Conservation (phyloP, 92 coral and sea anemone species). For the Bergia puertoricense region DNA sequence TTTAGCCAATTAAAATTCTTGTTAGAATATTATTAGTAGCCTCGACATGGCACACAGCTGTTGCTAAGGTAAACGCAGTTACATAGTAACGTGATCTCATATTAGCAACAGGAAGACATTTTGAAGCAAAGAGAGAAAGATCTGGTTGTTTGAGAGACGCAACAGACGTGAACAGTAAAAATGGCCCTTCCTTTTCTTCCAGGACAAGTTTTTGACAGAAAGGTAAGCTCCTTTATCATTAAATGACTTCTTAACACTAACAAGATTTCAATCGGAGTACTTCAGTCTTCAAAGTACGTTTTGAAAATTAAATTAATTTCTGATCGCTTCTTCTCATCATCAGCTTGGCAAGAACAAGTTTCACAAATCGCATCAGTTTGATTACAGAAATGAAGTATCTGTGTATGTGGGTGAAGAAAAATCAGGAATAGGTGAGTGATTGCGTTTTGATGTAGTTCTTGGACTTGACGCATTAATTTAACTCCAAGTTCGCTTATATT, state of each 20-base stretch:
- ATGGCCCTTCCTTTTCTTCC: constrained; percentile 99
- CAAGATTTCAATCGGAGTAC: background rate
- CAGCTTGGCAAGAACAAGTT: constrained; percentile 94
- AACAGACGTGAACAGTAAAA: background rate
- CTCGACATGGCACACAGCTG: constrained; percentile 26
- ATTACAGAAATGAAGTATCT: constrained; percentile 94
- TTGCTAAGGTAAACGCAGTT: constrained; percentile 80
- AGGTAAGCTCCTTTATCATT: constrained; percentile 56
- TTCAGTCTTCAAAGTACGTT: constrained; percentile 8
- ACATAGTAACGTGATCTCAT: constrained; percentile 61
- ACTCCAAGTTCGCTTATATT: background rate
- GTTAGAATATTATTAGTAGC: constrained; percentile 36
- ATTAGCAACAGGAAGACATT: constrained; percentile 67
- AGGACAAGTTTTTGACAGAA: constrained; percentile 95
- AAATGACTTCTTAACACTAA: background rate
- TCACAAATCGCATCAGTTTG: constrained; percentile 96
- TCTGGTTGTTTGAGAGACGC: constrained; percentile 13
- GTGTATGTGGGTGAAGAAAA: constrained; percentile 91
- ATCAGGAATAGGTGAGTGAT: constrained; percentile 87
- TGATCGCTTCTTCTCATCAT: constrained; percentile 5
- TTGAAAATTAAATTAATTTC: background rate
- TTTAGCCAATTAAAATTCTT: constrained; percentile 45
- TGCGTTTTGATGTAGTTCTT: background rate
- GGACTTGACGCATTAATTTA: background rate
- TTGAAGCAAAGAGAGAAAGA: constrained; percentile 34